A percentile compares a stretch with the other conserved stretches of the same genome.
Evolutionary conservation across 1,140 invertebrate genomes (phyloP).

Genomic region (Zaprionus africanus): DNA sequence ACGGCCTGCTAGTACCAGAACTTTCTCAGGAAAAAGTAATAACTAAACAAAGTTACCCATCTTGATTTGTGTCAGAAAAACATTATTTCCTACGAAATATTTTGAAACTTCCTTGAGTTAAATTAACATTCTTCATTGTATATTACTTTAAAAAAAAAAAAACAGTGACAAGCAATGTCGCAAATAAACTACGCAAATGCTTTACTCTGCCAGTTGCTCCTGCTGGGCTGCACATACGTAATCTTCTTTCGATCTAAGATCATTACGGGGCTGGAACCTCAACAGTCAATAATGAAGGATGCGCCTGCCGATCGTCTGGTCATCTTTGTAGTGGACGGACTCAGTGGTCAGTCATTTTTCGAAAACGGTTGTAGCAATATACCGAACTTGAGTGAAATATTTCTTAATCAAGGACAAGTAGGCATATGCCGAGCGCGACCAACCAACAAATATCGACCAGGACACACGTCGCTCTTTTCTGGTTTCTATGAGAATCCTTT

Average conservation of each 20-base stretch:
- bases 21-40: background rate
- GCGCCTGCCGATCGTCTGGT: constrained; percentile 91
- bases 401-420: constrained; percentile 88
- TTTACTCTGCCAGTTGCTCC: constrained; percentile 84
- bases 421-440: constrained; percentile 93
- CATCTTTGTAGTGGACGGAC: constrained; percentile 94
- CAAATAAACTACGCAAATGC: constrained; percentile 12
- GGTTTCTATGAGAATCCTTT: constrained; percentile 98
- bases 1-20: background rate
- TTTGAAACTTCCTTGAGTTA: background rate
- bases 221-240: constrained; percentile 87
- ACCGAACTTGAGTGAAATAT: constrained; percentile 49
- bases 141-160: background rate
- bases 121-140: background rate
- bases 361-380: constrained; percentile 68
- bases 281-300: constrained; percentile 83
- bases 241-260: constrained; percentile 88
- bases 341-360: constrained; percentile 92
- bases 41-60: background rate
- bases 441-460: constrained; percentile 89
- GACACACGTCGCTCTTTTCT: constrained; percentile 96
- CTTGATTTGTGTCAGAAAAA: background rate
- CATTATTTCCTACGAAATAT: background rate
- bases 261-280: constrained; percentile 85
- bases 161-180: constrained; percentile 24